Conservation (phyloP, 2,888 invertebrate species). For the Sinodicranocentrus sp. region DNA sequence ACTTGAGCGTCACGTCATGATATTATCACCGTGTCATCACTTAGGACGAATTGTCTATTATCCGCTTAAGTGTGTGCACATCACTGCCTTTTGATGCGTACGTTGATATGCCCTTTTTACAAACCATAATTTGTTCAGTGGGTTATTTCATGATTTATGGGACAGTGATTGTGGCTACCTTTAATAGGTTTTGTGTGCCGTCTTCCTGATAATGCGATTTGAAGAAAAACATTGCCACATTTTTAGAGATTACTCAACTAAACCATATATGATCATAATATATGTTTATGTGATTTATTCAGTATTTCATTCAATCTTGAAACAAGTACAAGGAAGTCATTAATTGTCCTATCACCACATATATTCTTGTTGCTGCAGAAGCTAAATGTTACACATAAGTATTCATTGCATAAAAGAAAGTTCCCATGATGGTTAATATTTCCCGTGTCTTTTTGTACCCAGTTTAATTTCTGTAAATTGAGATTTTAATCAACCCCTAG, state of each 20-base stretch:
- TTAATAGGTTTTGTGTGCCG: constrained; percentile 29
- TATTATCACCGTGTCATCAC: too few relatives aligned
- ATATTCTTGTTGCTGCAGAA: not conserved
- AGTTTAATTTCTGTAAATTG: too few relatives aligned
- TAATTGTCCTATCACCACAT: constrained; percentile 16
- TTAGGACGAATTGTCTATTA: too few relatives aligned
- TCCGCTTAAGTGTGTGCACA: too few relatives aligned
- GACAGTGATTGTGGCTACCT: constrained; percentile 46
- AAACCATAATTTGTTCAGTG: constrained; percentile 38
- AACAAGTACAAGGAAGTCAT: constrained; percentile 56
- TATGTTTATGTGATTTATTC: constrained; percentile 6
- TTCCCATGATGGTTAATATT: too few relatives aligned
- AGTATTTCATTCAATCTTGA: constrained; percentile 26
- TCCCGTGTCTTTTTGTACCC: too few relatives aligned
- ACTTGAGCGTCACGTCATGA: too few relatives aligned
- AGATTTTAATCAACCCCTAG: too few relatives aligned
- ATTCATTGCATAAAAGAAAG: not conserved
- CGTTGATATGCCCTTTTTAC: too few relatives aligned
- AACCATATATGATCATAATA: constrained; percentile 44
- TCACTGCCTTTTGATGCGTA: too few relatives aligned
- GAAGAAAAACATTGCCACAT: constrained; percentile 23
- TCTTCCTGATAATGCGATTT: constrained; percentile 61
- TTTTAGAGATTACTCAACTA: constrained; percentile 34
- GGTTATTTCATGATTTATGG: constrained; percentile 50
- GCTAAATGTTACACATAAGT: not conserved